These are phyloP conservation scores for Drosophila rellima DNA, from an alignment of 2,888 invertebrate genomes.

Conservation along the genomic window DNA sequence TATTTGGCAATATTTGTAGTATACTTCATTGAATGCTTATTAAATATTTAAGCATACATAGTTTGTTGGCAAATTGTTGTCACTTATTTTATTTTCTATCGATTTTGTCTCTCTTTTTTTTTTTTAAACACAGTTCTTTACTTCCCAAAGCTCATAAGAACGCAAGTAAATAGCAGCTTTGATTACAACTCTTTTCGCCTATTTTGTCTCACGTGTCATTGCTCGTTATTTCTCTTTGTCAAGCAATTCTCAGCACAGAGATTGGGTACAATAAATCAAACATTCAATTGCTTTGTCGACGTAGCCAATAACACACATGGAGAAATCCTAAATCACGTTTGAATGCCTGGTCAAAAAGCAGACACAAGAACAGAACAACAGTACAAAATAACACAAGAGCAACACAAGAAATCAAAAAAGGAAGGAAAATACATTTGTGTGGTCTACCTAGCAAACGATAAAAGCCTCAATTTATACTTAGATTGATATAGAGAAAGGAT, in stretches of 20 bases:
- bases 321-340: slow-evolving; percentile 56
- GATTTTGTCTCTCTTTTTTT: no score
- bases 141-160: no score
- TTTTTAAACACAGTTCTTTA: no score
- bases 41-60: not conserved
- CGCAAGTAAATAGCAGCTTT: slow-evolving; percentile 3
- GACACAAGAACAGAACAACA: slow-evolving; percentile 23
- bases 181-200: not conserved
- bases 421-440: slow-evolving; percentile 14
- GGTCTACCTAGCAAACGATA: slow-evolving; percentile 11
- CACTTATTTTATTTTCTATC: no score
- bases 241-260: slow-evolving; percentile 38
- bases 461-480: slow-evolving; percentile 13
- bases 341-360: slow-evolving; percentile 38
- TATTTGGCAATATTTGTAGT: not conserved
- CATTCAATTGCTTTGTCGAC: slow-evolving; percentile 70
- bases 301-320: slow-evolving; percentile 37
- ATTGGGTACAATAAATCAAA: slow-evolving; percentile 68
- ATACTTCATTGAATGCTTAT: not conserved
- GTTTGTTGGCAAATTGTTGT: not conserved
- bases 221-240: slow-evolving; percentile 15
- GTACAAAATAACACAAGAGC: not conserved
- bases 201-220: slow-evolving; percentile 12
- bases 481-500: slow-evolving; percentile 17
- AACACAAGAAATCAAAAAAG: not conserved